Conservation (phyloP, 2,888 invertebrate species). For the Ichneumon xanthorius region DNA sequence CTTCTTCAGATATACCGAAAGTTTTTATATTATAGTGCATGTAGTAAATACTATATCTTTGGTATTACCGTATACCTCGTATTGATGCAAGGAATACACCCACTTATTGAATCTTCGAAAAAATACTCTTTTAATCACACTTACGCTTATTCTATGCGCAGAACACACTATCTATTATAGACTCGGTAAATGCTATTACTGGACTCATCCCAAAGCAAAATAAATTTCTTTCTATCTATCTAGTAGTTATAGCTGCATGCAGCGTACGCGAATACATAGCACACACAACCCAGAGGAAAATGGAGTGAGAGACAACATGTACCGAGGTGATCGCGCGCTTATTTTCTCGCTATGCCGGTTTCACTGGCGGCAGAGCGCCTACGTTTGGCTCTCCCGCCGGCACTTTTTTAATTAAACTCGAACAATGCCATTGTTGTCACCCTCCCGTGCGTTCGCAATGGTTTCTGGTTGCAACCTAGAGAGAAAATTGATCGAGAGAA, state of each 20-base stretch:
- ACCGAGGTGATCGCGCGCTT: slow-evolving; percentile 55
- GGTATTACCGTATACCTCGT: not conserved
- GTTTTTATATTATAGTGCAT: not conserved
- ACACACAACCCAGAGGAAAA: slow-evolving; percentile 25
- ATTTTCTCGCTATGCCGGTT: slow-evolving; percentile 52
- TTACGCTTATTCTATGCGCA: not conserved
- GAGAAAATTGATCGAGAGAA: slow-evolving; percentile 6
- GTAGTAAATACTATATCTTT: not conserved
- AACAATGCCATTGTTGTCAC: slow-evolving; percentile 70
- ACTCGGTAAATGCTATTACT: not conserved
- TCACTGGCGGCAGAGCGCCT: slow-evolving; percentile 34
- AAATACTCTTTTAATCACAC: not conserved
- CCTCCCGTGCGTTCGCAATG: slow-evolving; percentile 60
- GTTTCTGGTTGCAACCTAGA: slow-evolving; percentile 63
- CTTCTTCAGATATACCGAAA: no score
- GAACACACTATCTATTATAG: not conserved
- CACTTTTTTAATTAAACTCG: slow-evolving; percentile 69
- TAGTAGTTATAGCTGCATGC: not conserved
- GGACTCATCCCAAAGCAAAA: not conserved
- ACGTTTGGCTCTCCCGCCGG: slow-evolving; percentile 65
- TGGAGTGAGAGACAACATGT: slow-evolving; percentile 34
- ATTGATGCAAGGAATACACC: not conserved
- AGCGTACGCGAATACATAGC: slow-evolving; percentile 18
- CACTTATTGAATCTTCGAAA: not conserved
- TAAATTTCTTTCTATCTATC: not conserved